Percentiles rank a stretch among this genome's conserved stretches.
Conservation (phyloP, 2,888 invertebrate species). For the Allacma fusca region DNA sequence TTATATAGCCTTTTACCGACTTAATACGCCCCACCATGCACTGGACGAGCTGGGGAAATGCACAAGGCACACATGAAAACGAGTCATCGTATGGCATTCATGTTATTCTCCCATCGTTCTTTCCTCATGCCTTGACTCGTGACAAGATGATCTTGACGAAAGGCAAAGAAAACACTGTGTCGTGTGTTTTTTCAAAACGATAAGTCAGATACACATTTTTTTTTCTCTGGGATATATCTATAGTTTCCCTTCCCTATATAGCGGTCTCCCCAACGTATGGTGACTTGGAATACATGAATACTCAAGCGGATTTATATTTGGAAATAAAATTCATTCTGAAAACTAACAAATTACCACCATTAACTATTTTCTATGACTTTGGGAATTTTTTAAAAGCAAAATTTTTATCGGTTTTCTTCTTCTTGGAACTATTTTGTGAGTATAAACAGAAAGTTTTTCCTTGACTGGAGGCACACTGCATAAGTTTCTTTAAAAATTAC, state of each 20-base stretch:
- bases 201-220: not conserved
- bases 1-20: not conserved
- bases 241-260: not conserved
- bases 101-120: not conserved
- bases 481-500: too few relatives aligned
- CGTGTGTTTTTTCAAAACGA: slow-evolving; percentile 20
- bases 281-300: not conserved
- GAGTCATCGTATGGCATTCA: not conserved
- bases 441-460: too few relatives aligned
- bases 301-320: not conserved
- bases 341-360: slow-evolving; percentile 3
- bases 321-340: slow-evolving; percentile 2
- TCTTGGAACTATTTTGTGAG: not conserved
- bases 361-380: slow-evolving; percentile 6
- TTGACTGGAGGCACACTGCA: too few relatives aligned
- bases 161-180: slow-evolving; percentile 42
- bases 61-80: not conserved
- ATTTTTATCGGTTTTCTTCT: not conserved
- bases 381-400: not conserved
- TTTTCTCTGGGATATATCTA: not conserved
- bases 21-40: too few relatives aligned
- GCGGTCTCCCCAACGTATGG: not conserved
- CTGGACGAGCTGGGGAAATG: too few relatives aligned
- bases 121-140: slow-evolving; percentile 43
- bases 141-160: slow-evolving; percentile 48